Evolutionary conservation across 2,113 vertebrate genomes (phyloP), one percentile per base, ranked within the genome.

Genomic region (Muntiacus muntjak): DNA sequence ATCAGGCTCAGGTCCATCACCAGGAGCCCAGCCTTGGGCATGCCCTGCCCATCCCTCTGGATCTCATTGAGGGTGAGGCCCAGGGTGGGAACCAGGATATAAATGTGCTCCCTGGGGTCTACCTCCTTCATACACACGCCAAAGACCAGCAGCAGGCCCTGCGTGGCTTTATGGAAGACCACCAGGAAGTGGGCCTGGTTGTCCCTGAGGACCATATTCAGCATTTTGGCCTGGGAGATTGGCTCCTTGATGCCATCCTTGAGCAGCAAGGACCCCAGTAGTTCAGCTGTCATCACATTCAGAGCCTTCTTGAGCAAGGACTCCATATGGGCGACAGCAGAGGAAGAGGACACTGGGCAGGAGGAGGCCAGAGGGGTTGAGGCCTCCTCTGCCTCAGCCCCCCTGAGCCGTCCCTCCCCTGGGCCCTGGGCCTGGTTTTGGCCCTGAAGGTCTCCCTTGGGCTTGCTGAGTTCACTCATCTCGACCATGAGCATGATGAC

Each of bases 351-450:
- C 0, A 13, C 23, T 11, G 6, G 4, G 2, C 1, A 90, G 55
- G 25, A 67, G n/a, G 58, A 43, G 2, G 21, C 50, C 58, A 7
- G 10, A 11, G 33, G 1, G 4, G 47, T n/a, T 33, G 45, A 3
- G 17, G 30, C 28, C 30, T 19, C 60, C 4, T 87, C 76, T 40
- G 62, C 55, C 12, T 36, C 76, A 30, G 45, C 1, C 6, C 11
- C 3, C 0, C 28, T 0, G 36, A 79, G 8, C 33, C 23, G 45
- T 0, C 3, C 15, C 43, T 6, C 33, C 13, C 2, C 7, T 5
- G 7, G 23, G 14, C 1, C 3, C 50, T 81, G 83, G 40, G 16
- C 10, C 47, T 43, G 3, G 21, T 6, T 43, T 45, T 43, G 74
- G 74, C 21, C 14, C 0, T 62, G 21, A 58, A 21, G 30, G 19